Evolutionary conservation across 2,113 vertebrate genomes (phyloP).

Genomic region (Diphyllodes magnificus): DNA sequence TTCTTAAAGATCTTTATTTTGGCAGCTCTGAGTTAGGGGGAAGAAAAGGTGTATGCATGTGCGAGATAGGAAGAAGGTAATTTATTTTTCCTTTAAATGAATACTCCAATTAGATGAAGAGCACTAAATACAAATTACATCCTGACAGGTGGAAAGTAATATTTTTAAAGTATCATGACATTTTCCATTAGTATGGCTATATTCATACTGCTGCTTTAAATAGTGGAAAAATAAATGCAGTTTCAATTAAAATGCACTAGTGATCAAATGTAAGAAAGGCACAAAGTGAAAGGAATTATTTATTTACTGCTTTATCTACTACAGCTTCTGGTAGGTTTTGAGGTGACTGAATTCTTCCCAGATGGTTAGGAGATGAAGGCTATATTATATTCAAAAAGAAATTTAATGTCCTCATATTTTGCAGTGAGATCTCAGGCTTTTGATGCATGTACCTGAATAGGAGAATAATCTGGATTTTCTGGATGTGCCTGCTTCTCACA

Average conservation of each 20-base stretch:
- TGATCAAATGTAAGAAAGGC: not conserved
- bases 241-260: not conserved
- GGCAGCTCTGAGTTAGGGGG: not conserved
- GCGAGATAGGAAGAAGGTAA: not conserved
- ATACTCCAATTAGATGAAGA: constrained; percentile 12
- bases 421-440: not conserved
- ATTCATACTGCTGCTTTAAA: not conserved
- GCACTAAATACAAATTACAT: constrained; percentile 14
- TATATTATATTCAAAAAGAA: not conserved
- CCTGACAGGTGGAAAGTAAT: constrained; percentile 19
- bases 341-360: not conserved
- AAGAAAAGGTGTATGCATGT: not conserved
- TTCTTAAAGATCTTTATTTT: not conserved
- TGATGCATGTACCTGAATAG: not conserved
- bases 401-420: not conserved
- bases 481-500: not conserved
- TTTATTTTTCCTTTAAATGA: constrained; percentile 2
- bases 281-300: not conserved
- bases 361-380: not conserved
- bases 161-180: constrained; percentile 15
- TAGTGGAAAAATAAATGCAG: constrained; percentile 8
- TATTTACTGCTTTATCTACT: constrained; percentile 8
- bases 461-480: constrained; percentile 4
- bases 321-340: not conserved
- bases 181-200: constrained; percentile 6